These are phyloP conservation scores for Lingula anatina DNA, from an alignment of 2,888 invertebrate genomes.

Conservation along the genomic window DNA sequence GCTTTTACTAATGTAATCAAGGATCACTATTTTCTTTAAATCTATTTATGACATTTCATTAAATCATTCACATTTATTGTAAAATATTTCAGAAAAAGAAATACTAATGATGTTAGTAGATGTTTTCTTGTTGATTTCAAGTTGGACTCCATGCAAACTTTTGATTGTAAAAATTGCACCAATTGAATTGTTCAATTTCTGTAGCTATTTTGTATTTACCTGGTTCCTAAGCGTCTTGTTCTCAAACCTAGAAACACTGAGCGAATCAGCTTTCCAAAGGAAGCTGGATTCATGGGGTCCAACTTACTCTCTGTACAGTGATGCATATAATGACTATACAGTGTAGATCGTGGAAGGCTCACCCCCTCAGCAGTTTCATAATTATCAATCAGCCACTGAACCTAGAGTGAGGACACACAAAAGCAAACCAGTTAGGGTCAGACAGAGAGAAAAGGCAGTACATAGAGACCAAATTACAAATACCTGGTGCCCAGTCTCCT, in stretches of 20 bases:
- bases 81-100: no score
- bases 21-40: no score
- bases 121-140: no score
- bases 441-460: not conserved
- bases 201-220: no score
- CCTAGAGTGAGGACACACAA: conserved; percentile 32
- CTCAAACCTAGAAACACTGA: conserved; percentile 95
- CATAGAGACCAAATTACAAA: not conserved
- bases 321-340: conserved; percentile 94
- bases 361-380: conserved; percentile 97
- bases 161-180: no score
- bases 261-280: conserved; percentile 97
- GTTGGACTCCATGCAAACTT: no score
- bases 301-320: conserved; percentile 84
- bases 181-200: no score
- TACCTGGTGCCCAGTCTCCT: conserved; percentile 88
- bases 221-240: conserved; percentile 89
- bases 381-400: conserved; percentile 87
- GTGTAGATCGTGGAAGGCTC: conserved; percentile 85
- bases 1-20: no score
- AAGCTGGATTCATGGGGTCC: conserved; percentile 98
- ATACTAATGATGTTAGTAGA: no score
- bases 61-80: no score
- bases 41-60: no score
- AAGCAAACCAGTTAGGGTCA: conserved; percentile 1